Percentiles rank a stretch among this genome's conserved stretches.
These are phyloP conservation scores for Tetramorium simillimum DNA, from an alignment of 1,140 invertebrate species.

Conservation along the genomic window DNA sequence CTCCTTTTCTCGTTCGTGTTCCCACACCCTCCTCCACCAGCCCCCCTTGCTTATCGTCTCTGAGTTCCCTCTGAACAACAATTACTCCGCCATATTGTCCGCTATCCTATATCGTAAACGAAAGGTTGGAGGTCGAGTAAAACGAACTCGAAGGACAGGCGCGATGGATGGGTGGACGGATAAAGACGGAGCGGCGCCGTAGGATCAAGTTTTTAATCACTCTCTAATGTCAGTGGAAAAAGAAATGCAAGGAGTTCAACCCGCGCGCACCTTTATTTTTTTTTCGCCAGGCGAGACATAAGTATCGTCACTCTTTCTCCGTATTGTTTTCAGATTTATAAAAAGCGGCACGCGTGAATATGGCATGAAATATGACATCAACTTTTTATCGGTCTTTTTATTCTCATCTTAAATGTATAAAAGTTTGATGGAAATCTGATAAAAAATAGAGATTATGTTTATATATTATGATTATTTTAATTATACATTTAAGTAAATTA, in stretches of 20 bases:
- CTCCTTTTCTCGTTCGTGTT: constrained; percentile 5
- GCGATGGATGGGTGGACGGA: constrained; percentile 59
- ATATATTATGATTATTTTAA: too few relatives aligned
- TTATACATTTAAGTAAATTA: too few relatives aligned
- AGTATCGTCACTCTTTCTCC: constrained; percentile 5
- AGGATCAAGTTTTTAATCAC: constrained; percentile 82
- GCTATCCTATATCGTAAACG: constrained; percentile 74
- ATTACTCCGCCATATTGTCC: constrained; percentile 78
- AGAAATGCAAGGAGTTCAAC: constrained; percentile 64
- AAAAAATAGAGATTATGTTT: too few relatives aligned
- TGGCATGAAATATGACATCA: background rate
- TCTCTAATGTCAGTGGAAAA: constrained; percentile 75
- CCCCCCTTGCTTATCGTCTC: constrained; percentile 30
- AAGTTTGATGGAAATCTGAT: too few relatives aligned
- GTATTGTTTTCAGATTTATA: background rate
- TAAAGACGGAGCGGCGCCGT: constrained; percentile 68
- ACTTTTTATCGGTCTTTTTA: background rate
- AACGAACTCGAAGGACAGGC: constrained; percentile 58
- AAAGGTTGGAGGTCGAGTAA: constrained; percentile 57
- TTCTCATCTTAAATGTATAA: background rate
- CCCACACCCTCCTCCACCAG: background rate
- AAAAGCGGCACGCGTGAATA: background rate
- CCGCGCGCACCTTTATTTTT: background rate
- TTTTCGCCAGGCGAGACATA: background rate
- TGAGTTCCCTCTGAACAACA: constrained; percentile 69